Evolutionary conservation across 1,140 invertebrate genomes (phyloP), one percentile per base, ranked within the genome.

Genomic region (Cryptotermes secundus): DNA sequence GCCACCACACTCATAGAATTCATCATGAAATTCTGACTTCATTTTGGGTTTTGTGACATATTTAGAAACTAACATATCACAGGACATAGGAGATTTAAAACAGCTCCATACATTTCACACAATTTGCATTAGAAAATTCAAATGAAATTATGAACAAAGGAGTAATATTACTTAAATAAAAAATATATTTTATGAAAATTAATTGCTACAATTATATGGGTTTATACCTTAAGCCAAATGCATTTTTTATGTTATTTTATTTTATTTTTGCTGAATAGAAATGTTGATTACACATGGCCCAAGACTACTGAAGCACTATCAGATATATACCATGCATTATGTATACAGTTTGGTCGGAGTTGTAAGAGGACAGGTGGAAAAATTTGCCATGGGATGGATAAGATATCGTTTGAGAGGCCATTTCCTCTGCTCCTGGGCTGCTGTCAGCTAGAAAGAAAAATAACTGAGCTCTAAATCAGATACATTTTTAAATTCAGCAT

Each of bases 51-150:
- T 72, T n/a, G 26, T 72, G n/a, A 72, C 59, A 72, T 31, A 72
- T 72, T 72, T n/a, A 72, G 59, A 72, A 72, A 38, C 38, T 38
- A 38, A 31, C 14, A 14, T 72, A 72, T 72, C 59, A 72, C 59
- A 72, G 59, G 59, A 72, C 59, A 72, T n/a, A 31, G 59, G 59
- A 72, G 59, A 72, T 72, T 72, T 72, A 49, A 49, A 49, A 49
- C 45, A 49, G 45, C 59, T 72, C 59, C n/a, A 49, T 72, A 72
- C 59, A 26, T 0, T 72, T 72, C 59, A 72, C 14, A 72, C 59
- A 72, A 10, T 72, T n/a, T 72, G 59, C 59, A 72, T 31, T 72
- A 14, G 9, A 72, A n/a, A 49, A 49, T 19, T 19, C 19, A 22
- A 49, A 22, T 19, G 16, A 19, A 72, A 72, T 72, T 31, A n/a